Conservation (phyloP, 2,888 invertebrate species). For the Caenorhabditis sp. region DNA sequence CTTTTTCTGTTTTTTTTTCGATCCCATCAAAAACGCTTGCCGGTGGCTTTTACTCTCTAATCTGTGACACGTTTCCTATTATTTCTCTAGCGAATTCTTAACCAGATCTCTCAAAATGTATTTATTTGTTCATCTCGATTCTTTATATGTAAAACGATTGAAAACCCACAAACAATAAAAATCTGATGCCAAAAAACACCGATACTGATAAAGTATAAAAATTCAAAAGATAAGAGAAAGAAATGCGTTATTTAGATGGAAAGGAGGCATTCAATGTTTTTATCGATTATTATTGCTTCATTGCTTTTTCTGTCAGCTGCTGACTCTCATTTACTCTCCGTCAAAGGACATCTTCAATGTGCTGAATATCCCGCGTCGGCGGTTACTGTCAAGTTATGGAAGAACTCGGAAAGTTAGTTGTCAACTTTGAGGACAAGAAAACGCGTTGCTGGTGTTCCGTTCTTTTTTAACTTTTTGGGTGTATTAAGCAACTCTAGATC, state of each 20-base stretch:
- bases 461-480: no score
- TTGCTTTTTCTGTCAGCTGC: slow-evolving; percentile 9
- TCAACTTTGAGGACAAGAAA: neutral
- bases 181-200: slow-evolving; percentile 12
- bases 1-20: neutral
- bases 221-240: slow-evolving; percentile 41
- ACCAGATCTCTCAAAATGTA: neutral
- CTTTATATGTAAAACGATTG: slow-evolving; percentile 22
- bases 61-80: slow-evolving; percentile 9
- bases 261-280: slow-evolving; percentile 18
- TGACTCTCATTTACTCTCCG: slow-evolving; percentile 36
- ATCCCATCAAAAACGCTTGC: neutral
- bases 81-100: neutral
- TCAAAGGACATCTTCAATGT: slow-evolving; percentile 52
- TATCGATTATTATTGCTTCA: slow-evolving; percentile 36
- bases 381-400: slow-evolving; percentile 56
- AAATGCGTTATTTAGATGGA: slow-evolving; percentile 8
- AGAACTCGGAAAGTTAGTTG: slow-evolving; percentile 53
- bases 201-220: no score
- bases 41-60: slow-evolving; percentile 2
- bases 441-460: no score
- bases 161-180: slow-evolving; percentile 19
- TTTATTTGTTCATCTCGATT: slow-evolving; percentile 7
- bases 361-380: slow-evolving; percentile 59
- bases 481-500: no score